phyloP scores from a whole-genome alignment of 2,797 vertebrate genomes.

The Rousettus madagascariensis region DNA sequence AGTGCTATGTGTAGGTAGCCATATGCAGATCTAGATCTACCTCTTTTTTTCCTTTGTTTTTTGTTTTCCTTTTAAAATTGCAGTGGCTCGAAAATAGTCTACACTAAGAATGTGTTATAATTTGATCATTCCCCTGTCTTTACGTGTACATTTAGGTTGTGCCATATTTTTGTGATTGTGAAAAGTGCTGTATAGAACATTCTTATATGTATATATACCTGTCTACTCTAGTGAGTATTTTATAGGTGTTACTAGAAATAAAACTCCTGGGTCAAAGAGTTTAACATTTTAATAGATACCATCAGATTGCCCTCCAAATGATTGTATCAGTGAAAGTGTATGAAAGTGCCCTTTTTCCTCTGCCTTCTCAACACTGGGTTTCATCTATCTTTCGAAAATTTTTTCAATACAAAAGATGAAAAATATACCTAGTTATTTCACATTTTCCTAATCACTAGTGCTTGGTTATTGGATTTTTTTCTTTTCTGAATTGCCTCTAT shows the following conservation, averaged over 20 bases:
- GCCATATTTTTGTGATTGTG: neutral
- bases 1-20: neutral
- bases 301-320: neutral
- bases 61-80: neutral
- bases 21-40: neutral
- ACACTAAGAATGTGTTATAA: neutral
- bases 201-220: neutral
- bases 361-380: neutral
- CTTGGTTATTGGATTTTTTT: neutral
- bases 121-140: neutral
- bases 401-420: neutral
- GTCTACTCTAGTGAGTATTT: neutral
- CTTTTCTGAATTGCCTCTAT: neutral
- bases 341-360: neutral
- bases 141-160: neutral
- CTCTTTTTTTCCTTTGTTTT: neutral
- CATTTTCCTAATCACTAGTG: slow-evolving; percentile 4
- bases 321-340: neutral
- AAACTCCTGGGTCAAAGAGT: slow-evolving; percentile 46
- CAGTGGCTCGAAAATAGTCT: neutral
- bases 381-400: neutral
- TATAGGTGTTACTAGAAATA: slow-evolving; percentile 32
- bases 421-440: neutral
- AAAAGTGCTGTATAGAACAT: neutral
- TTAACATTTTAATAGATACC: slow-evolving; percentile 18